phyloP scores from a whole-genome alignment of 2,888 invertebrate species.

The Euplexia lucipara region DNA sequence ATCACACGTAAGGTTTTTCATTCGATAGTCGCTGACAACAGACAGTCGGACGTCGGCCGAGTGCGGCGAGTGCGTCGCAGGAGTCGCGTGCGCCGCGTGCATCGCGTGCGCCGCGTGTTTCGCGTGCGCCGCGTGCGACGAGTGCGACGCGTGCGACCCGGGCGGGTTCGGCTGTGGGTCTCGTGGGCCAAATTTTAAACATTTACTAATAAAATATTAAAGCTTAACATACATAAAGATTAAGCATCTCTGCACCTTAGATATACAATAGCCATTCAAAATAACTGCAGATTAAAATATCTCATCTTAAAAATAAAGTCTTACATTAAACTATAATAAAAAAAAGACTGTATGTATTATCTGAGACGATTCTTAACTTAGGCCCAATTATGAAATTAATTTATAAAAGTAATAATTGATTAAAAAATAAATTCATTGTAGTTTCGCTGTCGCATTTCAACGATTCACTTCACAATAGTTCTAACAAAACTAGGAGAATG shows the following conservation, averaged over 20 bases:
- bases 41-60: slow-evolving; percentile 49
- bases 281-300: slow-evolving; percentile 91
- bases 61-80: slow-evolving; percentile 44
- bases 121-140: slow-evolving; percentile 66
- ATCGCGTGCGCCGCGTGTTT: slow-evolving; percentile 76
- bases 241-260: slow-evolving; percentile 91
- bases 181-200: slow-evolving; percentile 88
- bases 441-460: slow-evolving; percentile 83
- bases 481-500: slow-evolving; percentile 74
- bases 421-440: slow-evolving; percentile 82
- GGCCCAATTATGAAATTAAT: slow-evolving; percentile 82
- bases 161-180: slow-evolving; percentile 74
- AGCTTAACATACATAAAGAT: slow-evolving; percentile 91
- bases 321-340: slow-evolving; percentile 88
- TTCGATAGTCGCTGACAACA: slow-evolving; percentile 70
- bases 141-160: slow-evolving; percentile 58
- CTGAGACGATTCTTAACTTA: slow-evolving; percentile 85
- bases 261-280: slow-evolving; percentile 91
- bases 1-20: slow-evolving; percentile 85
- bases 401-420: slow-evolving; percentile 68
- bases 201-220: slow-evolving; percentile 91
- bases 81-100: slow-evolving; percentile 74
- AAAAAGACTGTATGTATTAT: slow-evolving; percentile 81
- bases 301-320: slow-evolving; percentile 90
- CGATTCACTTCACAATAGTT: slow-evolving; percentile 62